A percentile compares a stretch with the other conserved stretches of the same genome.
These are phyloP conservation scores for Apteryx mantelli DNA, from an alignment of 2,113 vertebrate genomes.

Conservation along the genomic window DNA sequence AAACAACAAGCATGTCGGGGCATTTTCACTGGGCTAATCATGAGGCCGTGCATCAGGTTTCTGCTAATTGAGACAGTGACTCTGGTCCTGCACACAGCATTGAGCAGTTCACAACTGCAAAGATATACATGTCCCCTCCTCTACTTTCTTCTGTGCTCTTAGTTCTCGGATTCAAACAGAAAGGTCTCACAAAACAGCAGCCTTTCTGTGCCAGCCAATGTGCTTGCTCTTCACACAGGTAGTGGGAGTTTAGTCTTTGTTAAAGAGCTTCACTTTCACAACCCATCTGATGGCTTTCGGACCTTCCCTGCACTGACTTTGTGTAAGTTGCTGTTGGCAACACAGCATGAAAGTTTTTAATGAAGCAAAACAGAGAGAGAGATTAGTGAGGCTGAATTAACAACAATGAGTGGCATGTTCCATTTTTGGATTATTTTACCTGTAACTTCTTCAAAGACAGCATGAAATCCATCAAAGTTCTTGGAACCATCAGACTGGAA, in stretches of 20 bases:
- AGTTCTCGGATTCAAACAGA: not conserved
- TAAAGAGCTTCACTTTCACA: not conserved
- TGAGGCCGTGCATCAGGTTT: not conserved
- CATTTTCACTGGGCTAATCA: not conserved
- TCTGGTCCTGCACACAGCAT: not conserved
- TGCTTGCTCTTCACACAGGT: not conserved
- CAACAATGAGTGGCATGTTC: not conserved
- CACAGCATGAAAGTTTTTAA: constrained; percentile 37
- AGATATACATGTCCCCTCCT: not conserved
- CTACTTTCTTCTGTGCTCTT: not conserved
- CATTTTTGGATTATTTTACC: constrained; percentile 74
- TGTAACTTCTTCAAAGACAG: constrained; percentile 92
- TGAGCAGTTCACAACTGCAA: not conserved
- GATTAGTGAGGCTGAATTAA: not conserved
- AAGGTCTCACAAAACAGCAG: not conserved
- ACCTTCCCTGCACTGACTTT: not conserved
- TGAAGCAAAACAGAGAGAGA: constrained; percentile 13
- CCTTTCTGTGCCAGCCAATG: not conserved
- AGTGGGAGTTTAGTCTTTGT: constrained; percentile 1
- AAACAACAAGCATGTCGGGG: not conserved
- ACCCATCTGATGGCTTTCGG: not conserved
- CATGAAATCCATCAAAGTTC: constrained; percentile 96
- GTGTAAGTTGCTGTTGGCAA: constrained; percentile 39
- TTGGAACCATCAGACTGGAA: constrained; percentile 97
- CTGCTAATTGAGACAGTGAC: not conserved